Evolutionary conservation across 2,888 invertebrate genomes (phyloP), one percentile per base, ranked within the genome.

Genomic region (Lasioglossum calceatum): DNA sequence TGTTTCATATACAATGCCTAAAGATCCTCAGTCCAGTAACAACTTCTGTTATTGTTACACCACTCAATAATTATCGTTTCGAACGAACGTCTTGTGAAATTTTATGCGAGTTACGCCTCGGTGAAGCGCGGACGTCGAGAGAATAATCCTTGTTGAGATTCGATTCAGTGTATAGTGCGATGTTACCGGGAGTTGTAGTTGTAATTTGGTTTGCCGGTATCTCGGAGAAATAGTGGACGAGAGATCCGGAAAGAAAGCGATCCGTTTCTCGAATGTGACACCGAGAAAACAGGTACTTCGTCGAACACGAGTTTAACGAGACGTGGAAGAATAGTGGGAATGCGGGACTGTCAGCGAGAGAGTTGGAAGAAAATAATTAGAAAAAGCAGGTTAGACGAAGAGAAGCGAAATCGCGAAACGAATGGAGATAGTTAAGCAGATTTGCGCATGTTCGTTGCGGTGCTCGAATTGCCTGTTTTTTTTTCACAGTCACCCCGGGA

Each of bases 391-490:
- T 8, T 39, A 23, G 85, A 75, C 71, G 76, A 4, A n/a, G n/a
- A n/a, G 58, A 4, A n/a, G 12, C n/a, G n/a, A 58, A 58, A 58
- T 58, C 58, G 3, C 12, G 58, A 12, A 4, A n/a, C 58, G 58
- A 58, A 58, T n/a, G 58, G n/a, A 58, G n/a, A n/a, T 12, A 12
- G 12, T 58, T n/a, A n/a, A 58, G n/a, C 58, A 58, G n/a, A 58
- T 58, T 58, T 58, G 12, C n/a, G n/a, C 4, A 58, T 12, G 58
- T 58, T n/a, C 58, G 58, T 58, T 58, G n/a, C 58, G 12, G n/a
- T 58, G n/a, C 90, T 90, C 88, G 88, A 89, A 85, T 81, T 85
- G 84, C 85, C 89, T 88, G 84, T 88, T 90, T 70, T 82, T 82
- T 16, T 19, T 85, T 85, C 78, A 71, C 83, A 79, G 74, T 74